Percentiles rank a stretch among this genome's conserved stretches.
Conservation (phyloP, 1,140 invertebrate species). For the Euura lappo region DNA sequence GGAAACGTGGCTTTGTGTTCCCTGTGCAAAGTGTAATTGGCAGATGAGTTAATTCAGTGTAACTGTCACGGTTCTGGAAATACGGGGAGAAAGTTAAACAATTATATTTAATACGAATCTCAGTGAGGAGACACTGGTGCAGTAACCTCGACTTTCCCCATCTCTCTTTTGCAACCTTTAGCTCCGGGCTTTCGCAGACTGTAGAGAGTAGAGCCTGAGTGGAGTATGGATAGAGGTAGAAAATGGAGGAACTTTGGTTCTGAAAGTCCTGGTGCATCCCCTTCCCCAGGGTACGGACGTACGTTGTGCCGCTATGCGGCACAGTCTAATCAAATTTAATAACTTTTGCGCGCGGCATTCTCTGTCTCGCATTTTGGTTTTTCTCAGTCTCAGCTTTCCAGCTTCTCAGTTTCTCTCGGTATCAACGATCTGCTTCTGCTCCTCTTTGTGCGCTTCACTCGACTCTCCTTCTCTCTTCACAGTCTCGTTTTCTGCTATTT, state of each 20-base stretch:
- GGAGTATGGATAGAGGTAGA: too few species aligned
- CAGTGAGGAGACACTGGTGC: constrained; percentile 25
- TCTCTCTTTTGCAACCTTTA: constrained; percentile 22
- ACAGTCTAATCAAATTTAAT: constrained; percentile 60
- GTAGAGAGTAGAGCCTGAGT: too few species aligned
- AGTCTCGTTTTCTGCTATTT: too few species aligned
- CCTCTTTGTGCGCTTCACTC: constrained; percentile 28
- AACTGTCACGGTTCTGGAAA: constrained; percentile 10
- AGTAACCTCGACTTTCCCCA: constrained; percentile 46
- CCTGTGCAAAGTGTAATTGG: too few species aligned
- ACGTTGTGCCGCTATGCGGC: constrained; percentile 41
- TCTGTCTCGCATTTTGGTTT: constrained; percentile 26
- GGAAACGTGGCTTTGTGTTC: too few species aligned
- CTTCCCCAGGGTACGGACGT: not conserved
- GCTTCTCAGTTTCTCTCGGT: too few species aligned
- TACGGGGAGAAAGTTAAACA: constrained; percentile 53
- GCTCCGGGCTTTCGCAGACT: constrained; percentile 7
- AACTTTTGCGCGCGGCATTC: constrained; percentile 51
- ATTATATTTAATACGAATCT: constrained; percentile 57
- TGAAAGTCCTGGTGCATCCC: not conserved
- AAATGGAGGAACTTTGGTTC: not conserved
- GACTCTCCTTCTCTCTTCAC: constrained; percentile 5
- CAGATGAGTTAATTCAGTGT: too few species aligned
- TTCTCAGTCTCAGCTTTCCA: constrained; percentile 9
- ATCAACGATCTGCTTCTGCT: too few species aligned